Evolutionary conservation across 2,113 vertebrate genomes (phyloP), one percentile per base, ranked within the genome.

Genomic region (Rynchops niger): DNA sequence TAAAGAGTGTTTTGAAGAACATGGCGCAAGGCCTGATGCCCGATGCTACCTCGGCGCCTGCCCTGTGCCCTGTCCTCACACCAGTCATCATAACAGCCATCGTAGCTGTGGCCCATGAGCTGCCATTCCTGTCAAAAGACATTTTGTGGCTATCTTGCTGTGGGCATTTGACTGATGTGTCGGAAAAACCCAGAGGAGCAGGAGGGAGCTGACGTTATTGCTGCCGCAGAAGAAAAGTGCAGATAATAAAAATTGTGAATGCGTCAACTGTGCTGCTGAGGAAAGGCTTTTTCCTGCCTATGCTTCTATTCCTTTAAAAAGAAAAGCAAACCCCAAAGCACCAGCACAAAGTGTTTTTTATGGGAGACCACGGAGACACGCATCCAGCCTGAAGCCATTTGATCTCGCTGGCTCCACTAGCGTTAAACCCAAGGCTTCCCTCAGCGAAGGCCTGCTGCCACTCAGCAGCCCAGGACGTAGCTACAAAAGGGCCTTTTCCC

Each of bases 81-180:
- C 7, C 9, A 9, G 82, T 58, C n/a, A 4, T 42, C 15, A 0
- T 42, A 62, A 8, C 50, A 82, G 86, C 71, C 43, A 6, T 15
- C 9, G 0, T n/a, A 72, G 88, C 92, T 70, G 62, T 22, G 6
- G 83, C 50, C 63, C 56, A 73, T 0, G 5, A 56, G 70, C 66
- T 73, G 67, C 63, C 23, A 3, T 59, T 78, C 82, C 92, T 86
- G 91, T 97, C 95, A 95, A 69, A 96, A 97, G 84, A 32, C 50
- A 85, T 95, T 84, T n/a, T 10, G 4, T 78, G 83, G 56, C 13
- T 36, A 43, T 83, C 70, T 27, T 47, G 72, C 93, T 92, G 27
- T 69, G 89, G 91, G 94, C 89, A 89, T 42, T 49, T 82, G 95
- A 83, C 88, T 70, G 83, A 92, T 49, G 76, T 62, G 61, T 71